Evolutionary conservation across 2,888 invertebrate species (phyloP).

Genomic region (Didymodactylos carnosus): DNA sequence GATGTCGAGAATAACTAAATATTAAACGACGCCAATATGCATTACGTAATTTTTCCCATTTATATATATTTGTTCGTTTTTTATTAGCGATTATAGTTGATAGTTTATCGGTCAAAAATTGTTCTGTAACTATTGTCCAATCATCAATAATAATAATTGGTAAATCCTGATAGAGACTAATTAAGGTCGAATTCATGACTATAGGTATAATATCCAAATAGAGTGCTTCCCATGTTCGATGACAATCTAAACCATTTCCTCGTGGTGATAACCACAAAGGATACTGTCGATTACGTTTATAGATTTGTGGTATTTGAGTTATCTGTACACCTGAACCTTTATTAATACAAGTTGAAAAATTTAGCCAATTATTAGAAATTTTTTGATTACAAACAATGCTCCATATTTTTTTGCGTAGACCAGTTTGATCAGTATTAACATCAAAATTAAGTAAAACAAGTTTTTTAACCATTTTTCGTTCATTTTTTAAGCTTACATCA

Average conservation of each 20-base stretch:
- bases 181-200: neutral
- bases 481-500: neutral
- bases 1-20: neutral
- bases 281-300: neutral
- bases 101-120: neutral
- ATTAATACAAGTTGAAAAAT: neutral
- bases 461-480: neutral
- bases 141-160: neutral
- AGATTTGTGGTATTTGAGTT: neutral
- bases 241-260: neutral
- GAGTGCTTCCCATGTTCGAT: neutral
- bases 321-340: neutral
- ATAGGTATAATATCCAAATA: neutral
- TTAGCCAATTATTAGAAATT: too few species aligned
- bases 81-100: neutral
- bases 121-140: neutral
- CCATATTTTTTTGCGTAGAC: neutral
- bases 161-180: neutral
- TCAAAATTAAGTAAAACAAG: neutral
- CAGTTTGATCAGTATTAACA: neutral
- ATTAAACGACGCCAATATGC: neutral
- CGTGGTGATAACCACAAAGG: neutral
- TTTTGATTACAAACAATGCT: neutral
- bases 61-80: neutral
- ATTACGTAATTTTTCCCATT: neutral